Percentiles rank a stretch among this genome's conserved stretches.
Conservation (phyloP, 2,888 invertebrate species). For the Nephrotoma guestfalica region DNA sequence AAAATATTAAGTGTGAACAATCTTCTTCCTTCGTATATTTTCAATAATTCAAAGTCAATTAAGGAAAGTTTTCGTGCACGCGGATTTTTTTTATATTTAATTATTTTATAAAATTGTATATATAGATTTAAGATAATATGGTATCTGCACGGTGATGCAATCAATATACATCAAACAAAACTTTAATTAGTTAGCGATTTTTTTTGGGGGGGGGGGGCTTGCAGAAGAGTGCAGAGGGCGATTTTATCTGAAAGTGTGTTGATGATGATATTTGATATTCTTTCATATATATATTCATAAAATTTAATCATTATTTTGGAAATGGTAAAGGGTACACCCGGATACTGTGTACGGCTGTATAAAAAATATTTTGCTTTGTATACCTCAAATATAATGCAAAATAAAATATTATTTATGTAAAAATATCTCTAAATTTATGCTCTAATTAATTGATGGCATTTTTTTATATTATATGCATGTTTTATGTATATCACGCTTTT, state of each 20-base stretch:
- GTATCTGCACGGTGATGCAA: background rate
- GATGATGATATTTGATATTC: background rate
- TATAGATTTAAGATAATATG: background rate
- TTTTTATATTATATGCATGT: background rate
- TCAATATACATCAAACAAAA: background rate
- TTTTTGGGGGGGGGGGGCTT: background rate
- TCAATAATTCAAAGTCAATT: background rate
- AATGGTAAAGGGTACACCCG: background rate
- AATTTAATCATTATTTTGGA: background rate
- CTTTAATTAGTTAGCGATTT: background rate
- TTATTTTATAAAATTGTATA: background rate
- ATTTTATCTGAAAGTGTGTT: background rate
- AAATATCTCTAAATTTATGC: background rate
- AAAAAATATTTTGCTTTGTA: background rate
- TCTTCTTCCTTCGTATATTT: background rate
- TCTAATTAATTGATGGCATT: constrained; percentile 3
- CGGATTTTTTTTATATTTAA: background rate
- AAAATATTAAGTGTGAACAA: constrained; percentile 2
- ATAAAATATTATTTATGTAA: background rate
- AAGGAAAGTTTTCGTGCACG: background rate
- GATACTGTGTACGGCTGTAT: background rate
- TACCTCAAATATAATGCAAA: background rate
- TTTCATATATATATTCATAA: background rate
- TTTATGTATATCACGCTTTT: background rate
- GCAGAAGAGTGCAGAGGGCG: background rate